phyloP scores from a whole-genome alignment of 2,888 invertebrate genomes.

The Thysanoteuthis rhombus region DNA sequence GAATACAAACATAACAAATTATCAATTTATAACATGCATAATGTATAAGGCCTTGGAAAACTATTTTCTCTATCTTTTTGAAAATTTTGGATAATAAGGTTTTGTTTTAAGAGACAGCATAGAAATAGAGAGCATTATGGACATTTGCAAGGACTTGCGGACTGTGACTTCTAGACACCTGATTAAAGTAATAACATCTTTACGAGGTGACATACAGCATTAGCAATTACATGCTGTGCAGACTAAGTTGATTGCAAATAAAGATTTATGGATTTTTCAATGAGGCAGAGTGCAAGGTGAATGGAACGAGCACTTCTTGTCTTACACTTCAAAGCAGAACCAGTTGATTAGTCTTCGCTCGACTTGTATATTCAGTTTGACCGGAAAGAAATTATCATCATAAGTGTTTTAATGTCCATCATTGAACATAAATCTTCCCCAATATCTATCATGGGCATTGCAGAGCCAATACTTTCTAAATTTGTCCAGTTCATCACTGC shows the following conservation, averaged over 20 bases:
- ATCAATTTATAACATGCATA: too few relatives aligned
- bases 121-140: background rate
- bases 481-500: too few relatives aligned
- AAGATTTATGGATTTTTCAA: background rate
- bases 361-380: background rate
- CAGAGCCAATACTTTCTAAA: too few relatives aligned
- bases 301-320: background rate
- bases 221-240: background rate
- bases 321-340: background rate
- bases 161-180: background rate
- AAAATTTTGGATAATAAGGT: background rate
- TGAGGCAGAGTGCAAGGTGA: background rate
- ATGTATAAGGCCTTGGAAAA: background rate
- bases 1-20: too few relatives aligned
- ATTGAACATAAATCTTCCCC: too few relatives aligned
- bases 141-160: background rate
- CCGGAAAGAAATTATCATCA: background rate
- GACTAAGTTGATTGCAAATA: background rate
- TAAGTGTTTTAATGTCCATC: too few relatives aligned
- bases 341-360: too few relatives aligned
- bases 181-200: background rate
- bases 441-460: too few relatives aligned
- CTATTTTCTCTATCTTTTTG: background rate
- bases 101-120: background rate
- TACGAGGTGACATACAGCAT: background rate